Evolutionary conservation across 2,797 vertebrate species (phyloP).

Genomic region (Lacerta agilis): DNA sequence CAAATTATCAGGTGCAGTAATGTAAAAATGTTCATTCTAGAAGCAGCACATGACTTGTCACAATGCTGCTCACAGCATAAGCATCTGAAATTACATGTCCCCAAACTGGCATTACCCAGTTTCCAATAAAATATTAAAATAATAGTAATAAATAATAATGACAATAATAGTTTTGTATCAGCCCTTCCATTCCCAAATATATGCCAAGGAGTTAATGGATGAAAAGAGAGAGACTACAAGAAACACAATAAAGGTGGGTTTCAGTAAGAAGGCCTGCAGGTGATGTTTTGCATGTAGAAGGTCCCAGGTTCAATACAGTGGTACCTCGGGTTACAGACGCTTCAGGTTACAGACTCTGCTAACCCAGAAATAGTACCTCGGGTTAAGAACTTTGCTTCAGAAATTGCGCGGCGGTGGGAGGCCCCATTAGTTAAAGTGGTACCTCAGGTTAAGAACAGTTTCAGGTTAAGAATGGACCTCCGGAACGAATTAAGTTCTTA

Average conservation of each 20-base stretch:
- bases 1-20: slow-evolving; percentile 37
- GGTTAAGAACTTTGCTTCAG: too few species aligned
- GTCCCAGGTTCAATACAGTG: too few species aligned
- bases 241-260: background rate
- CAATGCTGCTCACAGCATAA: slow-evolving; percentile 1
- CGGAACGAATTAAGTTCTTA: too few species aligned
- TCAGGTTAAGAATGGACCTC: too few species aligned
- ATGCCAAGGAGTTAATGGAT: background rate
- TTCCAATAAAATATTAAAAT: background rate
- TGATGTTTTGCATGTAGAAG: too few species aligned
- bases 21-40: background rate
- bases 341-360: too few species aligned
- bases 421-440: too few species aligned
- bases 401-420: too few species aligned
- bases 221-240: background rate
- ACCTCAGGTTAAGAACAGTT: too few species aligned
- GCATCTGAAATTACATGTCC: background rate
- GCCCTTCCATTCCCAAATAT: background rate
- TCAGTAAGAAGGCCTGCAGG: background rate
- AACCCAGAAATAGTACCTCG: too few species aligned
- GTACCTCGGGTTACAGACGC: too few species aligned
- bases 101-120: background rate
- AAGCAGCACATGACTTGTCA: slow-evolving; percentile 5
- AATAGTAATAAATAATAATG: too few species aligned
- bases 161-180: background rate